phyloP scores from a whole-genome alignment of 2,113 vertebrate genomes.

The Uria lomvia region DNA sequence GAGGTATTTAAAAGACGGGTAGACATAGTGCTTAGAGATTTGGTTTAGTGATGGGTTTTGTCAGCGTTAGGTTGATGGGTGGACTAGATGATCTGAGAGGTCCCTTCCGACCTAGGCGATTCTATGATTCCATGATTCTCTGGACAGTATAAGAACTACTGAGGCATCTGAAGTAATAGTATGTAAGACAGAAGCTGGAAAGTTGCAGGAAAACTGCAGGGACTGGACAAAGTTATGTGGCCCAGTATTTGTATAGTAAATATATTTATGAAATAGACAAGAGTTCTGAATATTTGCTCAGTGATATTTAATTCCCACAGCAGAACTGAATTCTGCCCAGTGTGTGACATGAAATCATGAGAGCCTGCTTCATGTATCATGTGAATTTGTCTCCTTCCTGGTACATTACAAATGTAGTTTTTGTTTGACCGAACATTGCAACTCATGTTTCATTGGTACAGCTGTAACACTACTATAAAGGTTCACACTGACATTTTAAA shows the following conservation, averaged over 20 bases:
- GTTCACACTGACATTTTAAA: neutral
- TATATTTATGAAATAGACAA: neutral
- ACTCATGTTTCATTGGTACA: neutral
- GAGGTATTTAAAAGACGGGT: no score
- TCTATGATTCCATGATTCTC: neutral
- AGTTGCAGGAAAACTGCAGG: neutral
- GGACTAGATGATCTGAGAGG: no score
- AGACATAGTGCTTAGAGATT: no score
- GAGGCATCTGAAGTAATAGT: neutral
- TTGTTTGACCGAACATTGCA: neutral
- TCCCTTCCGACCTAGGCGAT: no score
- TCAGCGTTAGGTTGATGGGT: no score
- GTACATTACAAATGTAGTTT: neutral
- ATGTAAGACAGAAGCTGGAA: neutral
- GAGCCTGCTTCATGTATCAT: neutral
- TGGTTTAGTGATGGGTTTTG: no score
- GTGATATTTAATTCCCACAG: neutral
- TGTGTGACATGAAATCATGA: neutral
- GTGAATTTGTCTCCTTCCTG: neutral
- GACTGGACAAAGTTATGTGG: neutral
- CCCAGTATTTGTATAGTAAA: neutral
- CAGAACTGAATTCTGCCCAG: neutral
- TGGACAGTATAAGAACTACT: neutral
- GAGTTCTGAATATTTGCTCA: neutral
- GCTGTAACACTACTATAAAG: neutral